These are phyloP conservation scores for Leptonema lineaticorne DNA, from an alignment of 1,140 invertebrate genomes.

Conservation along the genomic window DNA sequence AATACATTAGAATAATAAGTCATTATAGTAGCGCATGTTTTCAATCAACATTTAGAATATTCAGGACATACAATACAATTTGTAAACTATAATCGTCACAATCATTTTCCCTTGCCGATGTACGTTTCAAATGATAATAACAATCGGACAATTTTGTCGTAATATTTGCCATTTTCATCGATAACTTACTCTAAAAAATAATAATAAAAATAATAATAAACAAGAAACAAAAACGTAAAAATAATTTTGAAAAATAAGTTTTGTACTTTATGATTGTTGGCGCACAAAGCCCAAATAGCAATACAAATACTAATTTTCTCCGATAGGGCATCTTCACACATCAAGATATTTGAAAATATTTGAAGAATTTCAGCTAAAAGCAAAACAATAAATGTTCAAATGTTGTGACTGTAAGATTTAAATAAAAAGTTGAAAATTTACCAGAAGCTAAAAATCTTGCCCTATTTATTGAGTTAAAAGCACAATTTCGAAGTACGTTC, in stretches of 20 bases:
- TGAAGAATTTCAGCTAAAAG: slow-evolving; percentile 37
- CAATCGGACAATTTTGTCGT: slow-evolving; percentile 28
- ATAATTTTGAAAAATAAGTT: not conserved
- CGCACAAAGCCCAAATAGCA: slow-evolving; percentile 36
- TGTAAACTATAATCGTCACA: slow-evolving; percentile 31
- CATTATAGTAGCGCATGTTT: too few relatives aligned
- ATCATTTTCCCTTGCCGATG: slow-evolving; percentile 22
- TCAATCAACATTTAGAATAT: slow-evolving; percentile 22
- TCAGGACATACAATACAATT: slow-evolving; percentile 36
- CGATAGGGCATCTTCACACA: not conserved
- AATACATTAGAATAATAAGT: too few relatives aligned
- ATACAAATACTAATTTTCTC: slow-evolving; percentile 32
- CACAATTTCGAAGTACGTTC: slow-evolving; percentile 31
- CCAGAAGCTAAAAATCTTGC: slow-evolving; percentile 34
- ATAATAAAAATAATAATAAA: not conserved
- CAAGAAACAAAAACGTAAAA: not conserved
- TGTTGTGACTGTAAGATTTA: too few relatives aligned
- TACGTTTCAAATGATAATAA: slow-evolving; percentile 28
- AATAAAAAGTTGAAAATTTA: slow-evolving; percentile 1
- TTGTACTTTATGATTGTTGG: slow-evolving; percentile 36
- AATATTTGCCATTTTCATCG: slow-evolving; percentile 27
- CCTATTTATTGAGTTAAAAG: slow-evolving; percentile 32
- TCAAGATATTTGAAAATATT: slow-evolving; percentile 32
- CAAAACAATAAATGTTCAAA: slow-evolving; percentile 7
- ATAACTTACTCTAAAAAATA: slow-evolving; percentile 38